These are phyloP conservation scores for Cotesia glomerata DNA, from an alignment of 1,140 invertebrate species.

Conservation along the genomic window DNA sequence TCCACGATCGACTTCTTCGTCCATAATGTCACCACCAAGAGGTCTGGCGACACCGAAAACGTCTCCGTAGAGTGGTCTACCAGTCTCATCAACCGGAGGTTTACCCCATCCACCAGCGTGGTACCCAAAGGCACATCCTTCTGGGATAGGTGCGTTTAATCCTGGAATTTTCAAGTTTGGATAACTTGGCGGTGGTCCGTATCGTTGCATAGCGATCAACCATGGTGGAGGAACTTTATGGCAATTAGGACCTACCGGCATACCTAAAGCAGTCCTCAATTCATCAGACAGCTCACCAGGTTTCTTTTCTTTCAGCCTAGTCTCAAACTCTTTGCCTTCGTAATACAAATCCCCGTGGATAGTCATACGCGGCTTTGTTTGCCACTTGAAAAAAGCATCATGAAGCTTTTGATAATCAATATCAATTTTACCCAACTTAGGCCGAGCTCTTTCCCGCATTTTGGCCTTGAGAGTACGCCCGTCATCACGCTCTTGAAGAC, in stretches of 20 bases:
- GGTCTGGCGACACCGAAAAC: conserved; percentile 81
- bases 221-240: conserved; percentile 95
- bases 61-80: conserved; percentile 97
- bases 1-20: conserved; percentile 90
- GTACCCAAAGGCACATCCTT: conserved; percentile 97
- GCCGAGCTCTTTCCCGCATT: conserved; percentile 95
- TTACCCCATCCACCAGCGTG: conserved; percentile 99
- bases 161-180: conserved; percentile 96
- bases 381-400: conserved; percentile 99
- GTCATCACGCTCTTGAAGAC: conserved; percentile 97
- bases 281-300: conserved; percentile 97
- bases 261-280: conserved; percentile 93
- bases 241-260: conserved; percentile 94
- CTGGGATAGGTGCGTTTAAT: conserved; percentile 92
- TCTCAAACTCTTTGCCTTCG: conserved; percentile 99
- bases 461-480: conserved; percentile 96
- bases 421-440: conserved; percentile 99
- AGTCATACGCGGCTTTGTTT: conserved; percentile 98
- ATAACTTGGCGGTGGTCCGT: conserved; percentile 98
- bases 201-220: conserved; percentile 99
- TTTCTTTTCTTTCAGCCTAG: conserved; percentile 96
- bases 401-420: conserved; percentile 99
- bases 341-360: conserved; percentile 99
- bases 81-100: conserved; percentile 98
- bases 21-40: conserved; percentile 69